Base-by-base conservation (phyloP, 2,888 invertebrate genomes). In the Drosophila paracracens region DNA sequence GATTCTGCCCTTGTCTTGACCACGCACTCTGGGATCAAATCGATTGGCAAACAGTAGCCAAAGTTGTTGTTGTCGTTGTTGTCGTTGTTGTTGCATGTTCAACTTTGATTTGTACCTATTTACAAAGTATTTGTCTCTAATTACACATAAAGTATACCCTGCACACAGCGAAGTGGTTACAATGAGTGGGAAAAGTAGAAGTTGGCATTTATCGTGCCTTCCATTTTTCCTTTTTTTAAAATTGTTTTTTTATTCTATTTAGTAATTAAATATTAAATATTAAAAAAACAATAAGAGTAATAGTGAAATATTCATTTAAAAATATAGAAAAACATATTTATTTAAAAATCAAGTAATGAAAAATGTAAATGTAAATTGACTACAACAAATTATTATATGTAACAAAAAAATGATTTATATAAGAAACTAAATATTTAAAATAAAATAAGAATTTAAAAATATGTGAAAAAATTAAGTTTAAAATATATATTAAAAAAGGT, bases 31-130 rank as follows among this genome's bases (percentile, higher is more conserved):
- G 81, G 74, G 81, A 83, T 88, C 80, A 83, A 80, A 79, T 77
- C 75, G 76, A 74, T 83, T 77, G 73, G 70, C 78, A 87, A 88
- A 87, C 89, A 84, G 87, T 86, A 87, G 88, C 86, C 60, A 74
- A 76, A 74, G 74, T 74, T 74, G 74, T 71, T 59, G 66, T 35
- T 60, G 48, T 25, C 27, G 67, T 25, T 74, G 63, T 27, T 54
- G 60, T 36, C 59, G 72, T 52, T 38, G 57, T 48, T 74, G 74
- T 69, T 73, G 71, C 67, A 57, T 72, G 78, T 69, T 67, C 66
- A 72, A 70, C 82, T 79, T 79, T 88, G 86, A 88, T 87, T 87
- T 82, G 75, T 69, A 72, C 58, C 65, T 80, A 76, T 71, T 80
- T 70, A 36, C 63, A 58, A 56, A 67, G 65, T 66, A 56, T 65